Base-by-base conservation (phyloP, 2,113 vertebrate species). In the Acrocephalus arundinaceus region DNA sequence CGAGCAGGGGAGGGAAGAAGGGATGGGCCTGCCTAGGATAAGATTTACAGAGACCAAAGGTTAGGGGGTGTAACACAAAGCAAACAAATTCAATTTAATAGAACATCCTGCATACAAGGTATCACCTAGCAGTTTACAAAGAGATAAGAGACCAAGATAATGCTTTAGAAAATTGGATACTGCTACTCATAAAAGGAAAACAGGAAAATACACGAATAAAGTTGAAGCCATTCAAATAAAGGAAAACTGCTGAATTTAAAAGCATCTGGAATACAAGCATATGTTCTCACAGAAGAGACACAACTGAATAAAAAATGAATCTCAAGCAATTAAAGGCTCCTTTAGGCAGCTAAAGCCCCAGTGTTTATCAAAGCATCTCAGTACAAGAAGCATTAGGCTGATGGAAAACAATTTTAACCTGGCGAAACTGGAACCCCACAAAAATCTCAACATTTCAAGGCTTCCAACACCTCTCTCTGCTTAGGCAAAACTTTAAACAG, bases 91-190 rank as follows among this genome's bases (percentile, higher is more conserved):
- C 59, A 37, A 88, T 93, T 83, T 90, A 85, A 80, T 86, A 77
- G 66, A 90, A 94, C 67, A 88, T 55, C 75, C 71, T 43, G 43
- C 55, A 45, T 48, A 74, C 79, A 91, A 90, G 52, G 71, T 61
- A 96, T 70, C 70, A 85, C 67, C 37, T 54, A 67, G 55, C 43
- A 67, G 46, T 86, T 80, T 49, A 90, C 63, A 91, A 25, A 63
- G 51, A 93, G 87, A 88, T 93, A 88, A 96, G 77, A 91, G 79
- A 86, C 51, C 13, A 15, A 90, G 81, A 93, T 70, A 93, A 93
- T 45, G 72, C 87, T 95, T 85, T 37, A 49, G 85, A 91, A 89
- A 93, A 94, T 55, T 94, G 59, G 48, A 74, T 86, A 59, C 43
- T 67, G 22, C n/a, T 72, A 81, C 68, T 90, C 68, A 78, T 81